These are phyloP conservation scores for Hirtodrosophila duncani DNA, from an alignment of 2,888 invertebrate species.

Conservation along the genomic window DNA sequence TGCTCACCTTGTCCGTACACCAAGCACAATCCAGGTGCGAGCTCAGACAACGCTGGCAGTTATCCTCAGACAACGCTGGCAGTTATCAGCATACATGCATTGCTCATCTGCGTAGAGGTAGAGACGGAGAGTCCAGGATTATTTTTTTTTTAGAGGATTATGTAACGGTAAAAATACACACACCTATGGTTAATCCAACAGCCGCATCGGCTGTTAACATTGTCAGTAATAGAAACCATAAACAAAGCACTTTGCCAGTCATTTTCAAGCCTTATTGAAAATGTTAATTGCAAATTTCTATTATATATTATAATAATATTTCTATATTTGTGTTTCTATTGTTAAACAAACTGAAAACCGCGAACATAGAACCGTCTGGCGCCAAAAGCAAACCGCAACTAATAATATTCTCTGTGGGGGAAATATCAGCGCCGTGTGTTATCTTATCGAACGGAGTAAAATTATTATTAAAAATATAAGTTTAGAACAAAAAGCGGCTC, in stretches of 20 bases:
- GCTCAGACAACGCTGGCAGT: constrained; percentile 52
- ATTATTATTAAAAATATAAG: constrained; percentile 29
- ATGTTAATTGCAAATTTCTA: constrained; percentile 8
- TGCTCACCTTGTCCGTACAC: constrained; percentile 77
- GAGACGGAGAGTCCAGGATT: neutral
- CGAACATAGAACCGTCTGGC: constrained; percentile 35
- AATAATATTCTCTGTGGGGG: constrained; percentile 35
- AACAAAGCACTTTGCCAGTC: too few relatives aligned
- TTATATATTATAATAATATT: constrained; percentile 1
- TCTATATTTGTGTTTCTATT: constrained; percentile 4
- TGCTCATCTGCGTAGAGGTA: constrained; percentile 53
- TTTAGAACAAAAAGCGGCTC: too few relatives aligned
- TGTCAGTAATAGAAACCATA: constrained; percentile 3
- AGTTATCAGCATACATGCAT: constrained; percentile 70
- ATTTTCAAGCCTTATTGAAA: too few relatives aligned
- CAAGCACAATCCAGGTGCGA: constrained; percentile 74
- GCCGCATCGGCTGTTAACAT: too few relatives aligned
- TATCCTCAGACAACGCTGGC: constrained; percentile 55
- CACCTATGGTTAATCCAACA: constrained; percentile 40
- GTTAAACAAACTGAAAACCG: neutral
- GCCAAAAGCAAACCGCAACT: constrained; percentile 49
- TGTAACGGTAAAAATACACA: constrained; percentile 26
- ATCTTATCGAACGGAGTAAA: constrained; percentile 48
- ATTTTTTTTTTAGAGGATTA: constrained; percentile 14
- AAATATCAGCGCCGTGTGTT: constrained; percentile 34